phyloP scores from a whole-genome alignment of 2,113 vertebrate genomes.

The Pseudorectes ferrugineus region DNA sequence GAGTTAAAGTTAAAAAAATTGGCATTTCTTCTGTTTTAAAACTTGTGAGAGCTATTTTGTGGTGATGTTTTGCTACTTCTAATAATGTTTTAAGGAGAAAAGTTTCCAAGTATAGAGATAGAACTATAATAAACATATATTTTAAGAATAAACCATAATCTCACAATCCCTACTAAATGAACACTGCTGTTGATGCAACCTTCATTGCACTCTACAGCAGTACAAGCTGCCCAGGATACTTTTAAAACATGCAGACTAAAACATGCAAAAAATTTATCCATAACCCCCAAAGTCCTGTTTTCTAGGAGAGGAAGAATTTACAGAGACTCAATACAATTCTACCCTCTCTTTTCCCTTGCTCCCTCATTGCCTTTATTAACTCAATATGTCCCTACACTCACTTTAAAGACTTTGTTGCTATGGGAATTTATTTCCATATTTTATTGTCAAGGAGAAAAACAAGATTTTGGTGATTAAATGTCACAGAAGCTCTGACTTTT shows the following conservation, averaged over 20 bases:
- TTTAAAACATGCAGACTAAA: slow-evolving; percentile 20
- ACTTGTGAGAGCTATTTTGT: not conserved
- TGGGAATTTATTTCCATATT: slow-evolving; percentile 36
- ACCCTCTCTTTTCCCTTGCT: not conserved
- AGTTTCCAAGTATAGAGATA: not conserved
- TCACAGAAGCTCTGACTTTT: slow-evolving; percentile 21
- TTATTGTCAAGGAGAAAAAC: slow-evolving; percentile 14
- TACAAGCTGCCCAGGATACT: not conserved
- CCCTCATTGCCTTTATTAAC: slow-evolving; percentile 35
- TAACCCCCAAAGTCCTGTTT: slow-evolving; percentile 4
- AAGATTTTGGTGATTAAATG: slow-evolving; percentile 13
- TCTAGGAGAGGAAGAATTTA: slow-evolving; percentile 32
- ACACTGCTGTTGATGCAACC: not conserved
- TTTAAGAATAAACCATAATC: slow-evolving; percentile 11
- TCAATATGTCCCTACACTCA: not conserved
- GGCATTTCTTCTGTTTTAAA: not conserved
- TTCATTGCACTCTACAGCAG: not conserved
- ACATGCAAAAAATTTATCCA: slow-evolving; percentile 14
- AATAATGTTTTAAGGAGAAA: not conserved
- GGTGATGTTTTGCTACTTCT: not conserved
- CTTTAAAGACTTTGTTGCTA: slow-evolving; percentile 16
- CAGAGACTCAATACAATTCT: not conserved
- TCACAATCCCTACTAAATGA: slow-evolving; percentile 17
- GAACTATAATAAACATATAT: not conserved
- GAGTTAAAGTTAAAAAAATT: not conserved